These are phyloP conservation scores for Lysandra coridon DNA, from an alignment of 2,888 invertebrate genomes.

Conservation along the genomic window DNA sequence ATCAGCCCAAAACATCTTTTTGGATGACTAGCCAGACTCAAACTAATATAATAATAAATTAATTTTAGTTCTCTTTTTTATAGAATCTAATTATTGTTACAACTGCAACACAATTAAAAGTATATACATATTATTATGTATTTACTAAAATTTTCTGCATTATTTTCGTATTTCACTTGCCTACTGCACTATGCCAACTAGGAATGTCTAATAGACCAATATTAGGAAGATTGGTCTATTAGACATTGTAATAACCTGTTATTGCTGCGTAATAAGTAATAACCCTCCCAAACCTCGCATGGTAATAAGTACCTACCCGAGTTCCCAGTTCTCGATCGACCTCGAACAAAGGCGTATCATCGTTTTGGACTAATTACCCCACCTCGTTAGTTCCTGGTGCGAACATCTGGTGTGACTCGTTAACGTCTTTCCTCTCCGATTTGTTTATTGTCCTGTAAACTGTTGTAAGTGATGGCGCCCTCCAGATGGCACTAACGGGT, in stretches of 20 bases:
- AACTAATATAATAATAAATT: too few relatives aligned
- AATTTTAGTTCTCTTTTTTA: too few relatives aligned
- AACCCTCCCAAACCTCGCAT: background rate
- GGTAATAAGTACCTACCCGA: background rate
- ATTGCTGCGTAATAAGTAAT: background rate
- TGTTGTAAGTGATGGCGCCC: slow-evolving; percentile 25
- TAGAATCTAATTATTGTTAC: too few relatives aligned
- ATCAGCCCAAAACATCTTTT: background rate
- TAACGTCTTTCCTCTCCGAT: slow-evolving; percentile 24
- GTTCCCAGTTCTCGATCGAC: background rate
- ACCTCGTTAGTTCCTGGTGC: slow-evolving; percentile 29
- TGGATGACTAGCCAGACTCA: too few relatives aligned
- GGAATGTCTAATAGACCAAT: too few relatives aligned
- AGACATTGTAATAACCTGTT: slow-evolving; percentile 19
- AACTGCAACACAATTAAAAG: too few relatives aligned
- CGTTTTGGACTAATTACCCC: slow-evolving; percentile 29
- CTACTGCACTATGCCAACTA: too few relatives aligned
- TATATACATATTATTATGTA: too few relatives aligned
- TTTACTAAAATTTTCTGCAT: too few relatives aligned
- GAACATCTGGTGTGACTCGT: slow-evolving; percentile 27
- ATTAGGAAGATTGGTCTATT: background rate
- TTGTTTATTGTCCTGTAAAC: slow-evolving; percentile 30
- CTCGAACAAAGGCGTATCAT: slow-evolving; percentile 31
- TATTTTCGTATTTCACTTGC: background rate
- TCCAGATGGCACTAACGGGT: slow-evolving; percentile 10